A percentile compares a stretch with the other conserved stretches of the same genome.
These are phyloP conservation scores for Oceanodroma tethys DNA, from an alignment of 2,113 vertebrate genomes.

Conservation along the genomic window DNA sequence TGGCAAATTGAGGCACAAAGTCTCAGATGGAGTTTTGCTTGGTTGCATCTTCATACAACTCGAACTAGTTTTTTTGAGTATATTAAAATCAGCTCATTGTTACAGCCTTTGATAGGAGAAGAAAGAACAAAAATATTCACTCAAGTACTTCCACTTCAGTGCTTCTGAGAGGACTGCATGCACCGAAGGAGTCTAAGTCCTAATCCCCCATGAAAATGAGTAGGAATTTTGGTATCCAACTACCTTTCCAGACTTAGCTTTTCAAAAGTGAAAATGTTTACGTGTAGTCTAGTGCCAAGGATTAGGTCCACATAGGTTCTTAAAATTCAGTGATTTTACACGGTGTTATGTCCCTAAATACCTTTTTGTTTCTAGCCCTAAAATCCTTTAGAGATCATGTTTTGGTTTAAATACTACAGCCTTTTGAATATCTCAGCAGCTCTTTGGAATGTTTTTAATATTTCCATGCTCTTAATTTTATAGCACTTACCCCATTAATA, in stretches of 20 bases:
- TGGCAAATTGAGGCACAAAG: neutral
- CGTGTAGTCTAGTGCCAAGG: neutral
- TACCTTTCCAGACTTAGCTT: neutral
- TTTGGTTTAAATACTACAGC: neutral
- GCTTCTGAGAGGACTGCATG: neutral
- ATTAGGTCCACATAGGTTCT: neutral
- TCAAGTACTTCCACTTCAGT: neutral
- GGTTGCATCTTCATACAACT: neutral
- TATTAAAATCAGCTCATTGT: neutral
- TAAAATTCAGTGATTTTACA: neutral
- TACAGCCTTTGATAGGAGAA: neutral
- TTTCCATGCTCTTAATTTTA: neutral
- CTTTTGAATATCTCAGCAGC: neutral
- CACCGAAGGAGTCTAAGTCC: neutral
- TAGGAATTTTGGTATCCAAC: neutral
- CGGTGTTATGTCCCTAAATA: rapidly evolving
- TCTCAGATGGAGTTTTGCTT: neutral
- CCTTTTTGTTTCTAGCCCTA: neutral
- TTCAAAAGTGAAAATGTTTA: neutral
- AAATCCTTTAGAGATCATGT: neutral
- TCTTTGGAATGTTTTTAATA: neutral
- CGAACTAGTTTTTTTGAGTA: neutral
- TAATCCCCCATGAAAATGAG: neutral
- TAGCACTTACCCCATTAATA: neutral
- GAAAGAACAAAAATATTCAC: neutral